Evolutionary conservation across 2,888 invertebrate genomes (phyloP).

Genomic region (Schizaphis graminum): DNA sequence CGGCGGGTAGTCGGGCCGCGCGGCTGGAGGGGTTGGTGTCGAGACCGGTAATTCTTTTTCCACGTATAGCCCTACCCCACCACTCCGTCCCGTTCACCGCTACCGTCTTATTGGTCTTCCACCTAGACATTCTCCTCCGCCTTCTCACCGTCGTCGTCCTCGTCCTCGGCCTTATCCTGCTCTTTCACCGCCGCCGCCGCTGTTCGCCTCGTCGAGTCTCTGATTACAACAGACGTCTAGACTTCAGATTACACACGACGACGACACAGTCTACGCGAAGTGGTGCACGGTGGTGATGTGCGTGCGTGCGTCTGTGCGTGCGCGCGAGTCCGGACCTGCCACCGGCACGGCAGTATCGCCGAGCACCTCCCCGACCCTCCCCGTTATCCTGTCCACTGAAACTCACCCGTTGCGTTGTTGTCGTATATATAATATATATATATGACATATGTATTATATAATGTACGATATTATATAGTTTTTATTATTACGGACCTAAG

Average conservation of each 20-base stretch:
- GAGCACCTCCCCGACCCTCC: background rate
- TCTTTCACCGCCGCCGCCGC: slow-evolving; percentile 16
- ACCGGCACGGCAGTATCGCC: background rate
- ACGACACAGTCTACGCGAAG: slow-evolving; percentile 2
- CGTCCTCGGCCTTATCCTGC: slow-evolving; percentile 68
- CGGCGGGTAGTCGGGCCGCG: background rate
- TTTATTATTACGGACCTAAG: background rate
- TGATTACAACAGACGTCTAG: slow-evolving; percentile 64
- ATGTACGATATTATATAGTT: background rate
- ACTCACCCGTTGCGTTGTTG: background rate
- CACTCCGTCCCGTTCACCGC: background rate
- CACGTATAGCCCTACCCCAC: slow-evolving; percentile 32
- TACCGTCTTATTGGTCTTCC: slow-evolving; percentile 10
- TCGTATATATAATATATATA: background rate
- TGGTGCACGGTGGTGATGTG: slow-evolving; percentile 21
- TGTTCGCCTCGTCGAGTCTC: slow-evolving; percentile 67
- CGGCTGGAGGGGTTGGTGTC: slow-evolving; percentile 12
- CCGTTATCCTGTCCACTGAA: background rate
- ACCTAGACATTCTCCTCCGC: background rate
- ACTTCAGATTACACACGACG: slow-evolving; percentile 63
- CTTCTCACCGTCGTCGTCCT: slow-evolving; percentile 56
- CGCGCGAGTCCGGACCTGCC: slow-evolving; percentile 13
- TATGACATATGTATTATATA: background rate
- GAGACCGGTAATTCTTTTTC: slow-evolving; percentile 61
- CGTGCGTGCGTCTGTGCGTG: slow-evolving; percentile 4